phyloP scores from a whole-genome alignment of 2,797 vertebrate genomes.

The Premnoplex brunnescens region DNA sequence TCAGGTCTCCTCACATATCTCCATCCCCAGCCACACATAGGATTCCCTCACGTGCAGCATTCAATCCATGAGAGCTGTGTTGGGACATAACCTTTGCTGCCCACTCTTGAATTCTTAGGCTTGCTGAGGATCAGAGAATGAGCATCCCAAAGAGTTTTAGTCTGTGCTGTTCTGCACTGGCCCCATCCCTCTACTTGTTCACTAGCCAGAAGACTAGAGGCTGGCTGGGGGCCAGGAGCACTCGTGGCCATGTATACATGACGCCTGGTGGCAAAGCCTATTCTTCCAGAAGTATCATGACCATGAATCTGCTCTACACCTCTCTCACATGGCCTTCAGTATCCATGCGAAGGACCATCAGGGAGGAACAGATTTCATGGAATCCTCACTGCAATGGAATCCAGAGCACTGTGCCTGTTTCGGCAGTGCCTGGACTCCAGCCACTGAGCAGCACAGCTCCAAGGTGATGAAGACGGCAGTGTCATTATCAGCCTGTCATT shows the following conservation, averaged over 20 bases:
- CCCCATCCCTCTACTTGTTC: not conserved
- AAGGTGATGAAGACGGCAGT: not conserved
- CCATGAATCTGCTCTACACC: not conserved
- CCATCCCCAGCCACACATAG: not conserved
- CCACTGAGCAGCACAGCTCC: not conserved
- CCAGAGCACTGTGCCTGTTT: not conserved
- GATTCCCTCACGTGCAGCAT: not conserved
- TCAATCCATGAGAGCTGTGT: not conserved
- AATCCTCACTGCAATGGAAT: not conserved
- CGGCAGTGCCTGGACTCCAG: not conserved
- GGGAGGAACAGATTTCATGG: not conserved
- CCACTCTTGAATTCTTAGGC: not conserved
- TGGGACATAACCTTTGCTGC: not conserved
- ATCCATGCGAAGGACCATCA: not conserved
- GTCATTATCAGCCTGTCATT: not conserved
- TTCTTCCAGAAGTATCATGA: not conserved
- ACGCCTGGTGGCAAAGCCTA: not conserved
- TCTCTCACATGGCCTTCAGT: not conserved
- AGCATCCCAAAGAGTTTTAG: not conserved
- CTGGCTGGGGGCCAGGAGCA: not conserved
- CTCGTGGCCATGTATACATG: not conserved
- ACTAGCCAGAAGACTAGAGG: not conserved
- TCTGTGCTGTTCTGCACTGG: not conserved
- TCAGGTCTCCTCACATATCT: not conserved
- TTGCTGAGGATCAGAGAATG: not conserved